Conservation (phyloP, 1,140 invertebrate species). For the Pantala flavescens region DNA sequence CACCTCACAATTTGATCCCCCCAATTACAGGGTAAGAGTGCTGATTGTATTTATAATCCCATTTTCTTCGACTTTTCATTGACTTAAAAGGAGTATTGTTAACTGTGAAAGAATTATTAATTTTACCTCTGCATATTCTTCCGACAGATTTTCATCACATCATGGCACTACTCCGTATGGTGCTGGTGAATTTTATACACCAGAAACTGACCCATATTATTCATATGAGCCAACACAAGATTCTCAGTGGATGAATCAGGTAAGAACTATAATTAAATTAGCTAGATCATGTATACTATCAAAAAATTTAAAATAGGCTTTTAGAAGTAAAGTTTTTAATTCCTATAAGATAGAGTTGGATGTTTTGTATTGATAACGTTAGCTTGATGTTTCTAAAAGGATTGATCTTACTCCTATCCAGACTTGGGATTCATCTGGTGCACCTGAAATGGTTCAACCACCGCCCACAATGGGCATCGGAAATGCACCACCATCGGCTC, state of each 20-base stretch:
- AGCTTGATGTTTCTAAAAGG: no score
- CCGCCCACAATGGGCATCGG: background rate
- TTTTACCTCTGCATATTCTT: background rate
- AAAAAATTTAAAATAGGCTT: no score
- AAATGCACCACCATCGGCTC: background rate
- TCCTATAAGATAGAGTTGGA: no score
- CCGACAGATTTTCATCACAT: conserved; percentile 12
- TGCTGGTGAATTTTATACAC: conserved; percentile 24
- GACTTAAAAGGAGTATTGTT: no score
- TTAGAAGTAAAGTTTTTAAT: no score
- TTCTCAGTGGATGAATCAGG: conserved; percentile 49
- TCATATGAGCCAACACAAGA: conserved; percentile 62
- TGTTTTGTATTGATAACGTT: no score
- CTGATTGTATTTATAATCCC: background rate
- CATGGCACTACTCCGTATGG: conserved; percentile 13
- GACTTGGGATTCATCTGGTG: background rate
- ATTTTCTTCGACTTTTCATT: background rate
- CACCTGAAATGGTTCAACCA: background rate
- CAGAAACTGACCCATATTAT: conserved; percentile 48
- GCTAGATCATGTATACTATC: no score
- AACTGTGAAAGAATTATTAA: no score
- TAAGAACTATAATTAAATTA: background rate
- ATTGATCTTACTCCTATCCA: background rate
- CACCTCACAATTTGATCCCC: conserved; percentile 41
- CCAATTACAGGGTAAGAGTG: conserved; percentile 23